phyloP scores from a whole-genome alignment of 2,888 invertebrate species.

The Plagodis pulveraria region DNA sequence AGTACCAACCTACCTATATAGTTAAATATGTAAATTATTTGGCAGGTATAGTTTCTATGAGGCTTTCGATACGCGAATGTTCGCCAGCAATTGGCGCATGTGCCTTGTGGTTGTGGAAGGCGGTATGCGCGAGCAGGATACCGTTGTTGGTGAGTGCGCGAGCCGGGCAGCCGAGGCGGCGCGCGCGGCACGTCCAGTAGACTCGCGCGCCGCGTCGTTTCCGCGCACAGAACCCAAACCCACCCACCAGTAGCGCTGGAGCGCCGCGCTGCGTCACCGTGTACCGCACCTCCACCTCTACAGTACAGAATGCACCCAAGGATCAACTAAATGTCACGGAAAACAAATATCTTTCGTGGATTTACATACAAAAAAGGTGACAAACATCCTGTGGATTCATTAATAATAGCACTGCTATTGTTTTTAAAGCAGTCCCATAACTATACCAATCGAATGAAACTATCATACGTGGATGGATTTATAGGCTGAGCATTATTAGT shows the following conservation, averaged over 20 bases:
- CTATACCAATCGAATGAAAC: too few relatives aligned
- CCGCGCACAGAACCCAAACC: conserved; percentile 70
- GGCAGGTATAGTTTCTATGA: conserved; percentile 68
- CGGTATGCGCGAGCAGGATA: conserved; percentile 54
- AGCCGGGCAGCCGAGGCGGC: conserved; percentile 65
- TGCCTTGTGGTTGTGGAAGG: conserved; percentile 62
- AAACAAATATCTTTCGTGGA: too few relatives aligned
- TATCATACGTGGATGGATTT: too few relatives aligned
- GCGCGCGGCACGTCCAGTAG: conserved; percentile 75
- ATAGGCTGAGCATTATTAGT: too few relatives aligned
- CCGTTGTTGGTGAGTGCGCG: conserved; percentile 70
- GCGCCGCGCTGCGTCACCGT: conserved; percentile 77
- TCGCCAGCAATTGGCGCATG: conserved; percentile 51
- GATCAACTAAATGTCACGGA: too few relatives aligned
- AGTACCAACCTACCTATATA: too few relatives aligned
- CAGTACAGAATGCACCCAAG: conserved; percentile 5
- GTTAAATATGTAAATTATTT: neutral
- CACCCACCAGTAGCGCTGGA: conserved; percentile 69
- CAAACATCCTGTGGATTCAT: too few relatives aligned
- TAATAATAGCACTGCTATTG: too few relatives aligned
- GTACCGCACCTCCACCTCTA: conserved; percentile 64
- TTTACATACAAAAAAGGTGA: too few relatives aligned
- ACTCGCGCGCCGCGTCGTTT: conserved; percentile 73
- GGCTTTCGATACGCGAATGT: conserved; percentile 70
- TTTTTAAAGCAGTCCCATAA: too few relatives aligned